Evolutionary conservation across 2,113 vertebrate genomes (phyloP).

Genomic region (Rhinogobius similis): DNA sequence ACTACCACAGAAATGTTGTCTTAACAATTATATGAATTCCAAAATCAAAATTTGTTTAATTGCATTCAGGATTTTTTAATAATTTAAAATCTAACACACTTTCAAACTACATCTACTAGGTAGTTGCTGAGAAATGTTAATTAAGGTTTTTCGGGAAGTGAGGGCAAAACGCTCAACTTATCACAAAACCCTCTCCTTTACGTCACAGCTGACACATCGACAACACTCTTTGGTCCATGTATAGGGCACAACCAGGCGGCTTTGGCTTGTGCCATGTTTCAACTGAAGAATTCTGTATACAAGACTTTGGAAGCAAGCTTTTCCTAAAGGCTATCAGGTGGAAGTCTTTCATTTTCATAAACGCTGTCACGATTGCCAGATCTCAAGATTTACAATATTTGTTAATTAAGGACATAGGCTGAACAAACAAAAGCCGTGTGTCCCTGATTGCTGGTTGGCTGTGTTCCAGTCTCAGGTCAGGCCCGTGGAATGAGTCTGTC

Average conservation of each 20-base stretch:
- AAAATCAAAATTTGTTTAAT: background rate
- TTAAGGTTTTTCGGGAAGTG: constrained; percentile 49
- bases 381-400: constrained; percentile 45
- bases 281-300: background rate
- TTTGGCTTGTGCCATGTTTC: background rate
- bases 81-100: no score
- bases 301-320: background rate
- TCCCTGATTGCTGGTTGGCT: constrained; percentile 76
- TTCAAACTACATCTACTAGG: background rate
- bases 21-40: background rate
- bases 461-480: constrained; percentile 72
- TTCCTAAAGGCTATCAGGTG: background rate
- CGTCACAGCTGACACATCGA: constrained; percentile 51
- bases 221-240: constrained; percentile 46
- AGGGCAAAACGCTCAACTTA: constrained; percentile 62
- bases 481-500: constrained; percentile 67
- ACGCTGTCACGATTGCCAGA: constrained; percentile 12
- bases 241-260: background rate
- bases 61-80: no score
- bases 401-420: constrained; percentile 56
- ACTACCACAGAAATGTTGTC: background rate
- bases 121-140: background rate
- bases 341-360: constrained; percentile 29
- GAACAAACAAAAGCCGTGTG: constrained; percentile 72
- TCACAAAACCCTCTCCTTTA: constrained; percentile 55